Percentiles rank a stretch among this genome's conserved stretches.
Evolutionary conservation across 2,888 invertebrate species (phyloP).

Genomic region (Drepanosiphum platanoidis): DNA sequence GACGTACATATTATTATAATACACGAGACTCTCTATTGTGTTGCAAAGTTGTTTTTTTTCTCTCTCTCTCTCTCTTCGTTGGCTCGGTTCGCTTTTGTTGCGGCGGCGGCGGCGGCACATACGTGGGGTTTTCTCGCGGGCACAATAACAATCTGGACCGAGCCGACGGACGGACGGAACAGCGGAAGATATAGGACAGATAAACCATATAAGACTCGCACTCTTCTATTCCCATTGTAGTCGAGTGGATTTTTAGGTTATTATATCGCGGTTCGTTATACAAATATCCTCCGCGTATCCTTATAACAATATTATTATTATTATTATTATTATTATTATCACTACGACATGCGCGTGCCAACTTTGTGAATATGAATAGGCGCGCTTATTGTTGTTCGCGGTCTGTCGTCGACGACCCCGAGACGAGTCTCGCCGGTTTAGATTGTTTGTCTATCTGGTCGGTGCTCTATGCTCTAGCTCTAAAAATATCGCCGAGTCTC

Average conservation of each 20-base stretch:
- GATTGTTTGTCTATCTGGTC: too few relatives aligned
- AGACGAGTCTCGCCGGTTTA: too few relatives aligned
- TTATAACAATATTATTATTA: background rate
- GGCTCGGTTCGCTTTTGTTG: background rate
- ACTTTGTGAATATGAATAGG: background rate
- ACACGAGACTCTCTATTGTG: too few relatives aligned
- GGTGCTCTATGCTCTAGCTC: too few relatives aligned
- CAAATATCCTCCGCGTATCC: background rate
- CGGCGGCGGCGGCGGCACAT: background rate
- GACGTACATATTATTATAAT: too few relatives aligned
- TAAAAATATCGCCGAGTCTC: too few relatives aligned
- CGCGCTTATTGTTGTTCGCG: background rate
- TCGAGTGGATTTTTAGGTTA: background rate
- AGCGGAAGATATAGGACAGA: background rate
- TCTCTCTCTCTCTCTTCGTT: background rate
- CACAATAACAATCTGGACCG: background rate
- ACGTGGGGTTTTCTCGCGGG: background rate
- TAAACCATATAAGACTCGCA: slow-evolving; percentile 5
- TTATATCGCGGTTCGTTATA: background rate
- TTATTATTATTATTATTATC: background rate
- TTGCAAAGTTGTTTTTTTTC: background rate
- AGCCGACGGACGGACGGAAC: background rate
- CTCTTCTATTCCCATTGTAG: slow-evolving; percentile 6
- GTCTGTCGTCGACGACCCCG: too few relatives aligned
- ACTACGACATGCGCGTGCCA: background rate